Evolutionary conservation across 2,888 invertebrate genomes (phyloP).

Genomic region (Aquatica leii): DNA sequence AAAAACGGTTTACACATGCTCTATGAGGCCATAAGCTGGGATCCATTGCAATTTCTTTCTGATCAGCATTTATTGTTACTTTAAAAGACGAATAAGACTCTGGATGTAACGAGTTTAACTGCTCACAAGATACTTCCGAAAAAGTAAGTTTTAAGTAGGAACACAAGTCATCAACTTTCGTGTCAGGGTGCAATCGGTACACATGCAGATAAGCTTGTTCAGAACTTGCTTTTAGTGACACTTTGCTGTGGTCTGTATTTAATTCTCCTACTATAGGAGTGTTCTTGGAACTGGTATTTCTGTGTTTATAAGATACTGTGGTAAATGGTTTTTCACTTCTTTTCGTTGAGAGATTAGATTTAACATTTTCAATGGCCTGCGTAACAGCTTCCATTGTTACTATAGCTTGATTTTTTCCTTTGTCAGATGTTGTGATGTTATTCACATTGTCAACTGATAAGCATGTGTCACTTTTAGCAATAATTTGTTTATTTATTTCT

Average conservation of each 20-base stretch:
- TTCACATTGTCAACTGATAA: too few relatives aligned
- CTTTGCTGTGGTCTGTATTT: not conserved
- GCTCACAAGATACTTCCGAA: not conserved
- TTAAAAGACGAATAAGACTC: not conserved
- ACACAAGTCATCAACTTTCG: not conserved
- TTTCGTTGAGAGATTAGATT: too few relatives aligned
- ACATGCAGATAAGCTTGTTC: not conserved
- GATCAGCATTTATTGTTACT: not conserved
- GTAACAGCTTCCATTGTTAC: too few relatives aligned
- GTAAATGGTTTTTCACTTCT: too few relatives aligned
- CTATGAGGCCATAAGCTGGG: not conserved
- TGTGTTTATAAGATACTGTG: not conserved
- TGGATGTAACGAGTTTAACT: not conserved
- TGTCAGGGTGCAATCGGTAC: not conserved
- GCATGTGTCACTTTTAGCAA: too few relatives aligned
- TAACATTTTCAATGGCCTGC: not conserved
- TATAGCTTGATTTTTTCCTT: too few relatives aligned
- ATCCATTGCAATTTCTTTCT: not conserved
- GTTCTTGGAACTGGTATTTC: not conserved
- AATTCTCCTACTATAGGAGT: not conserved
- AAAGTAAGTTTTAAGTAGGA: not conserved
- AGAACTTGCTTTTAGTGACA: not conserved
- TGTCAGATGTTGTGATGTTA: too few relatives aligned
- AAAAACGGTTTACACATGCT: not conserved
- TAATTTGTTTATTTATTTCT: too few relatives aligned